Evolutionary conservation across 2,113 vertebrate genomes (phyloP).

Genomic region (Cavia porcellus): DNA sequence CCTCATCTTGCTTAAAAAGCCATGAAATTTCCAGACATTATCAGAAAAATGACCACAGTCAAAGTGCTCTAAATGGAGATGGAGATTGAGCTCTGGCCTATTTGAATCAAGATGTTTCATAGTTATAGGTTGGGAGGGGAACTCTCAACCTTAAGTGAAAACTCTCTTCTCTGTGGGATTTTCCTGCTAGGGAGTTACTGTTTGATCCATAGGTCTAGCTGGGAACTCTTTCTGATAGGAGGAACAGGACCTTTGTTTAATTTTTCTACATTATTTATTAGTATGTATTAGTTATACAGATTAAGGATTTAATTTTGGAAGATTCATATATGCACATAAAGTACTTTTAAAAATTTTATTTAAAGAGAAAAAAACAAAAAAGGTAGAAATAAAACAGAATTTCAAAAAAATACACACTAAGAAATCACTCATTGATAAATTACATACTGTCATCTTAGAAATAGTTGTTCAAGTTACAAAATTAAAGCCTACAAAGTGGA

Average conservation of each 20-base stretch:
- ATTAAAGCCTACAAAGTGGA: too few relatives aligned
- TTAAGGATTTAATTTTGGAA: not conserved
- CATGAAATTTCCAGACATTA: constrained; percentile 73
- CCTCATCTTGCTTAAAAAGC: constrained; percentile 81
- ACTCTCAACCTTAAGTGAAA: constrained; percentile 27
- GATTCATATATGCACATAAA: not conserved
- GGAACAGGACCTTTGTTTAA: not conserved
- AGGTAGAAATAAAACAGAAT: too few relatives aligned
- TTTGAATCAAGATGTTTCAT: constrained; percentile 65
- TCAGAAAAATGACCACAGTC: constrained; percentile 73
- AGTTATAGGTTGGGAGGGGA: constrained; percentile 34
- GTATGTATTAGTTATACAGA: not conserved
- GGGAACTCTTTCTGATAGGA: not conserved
- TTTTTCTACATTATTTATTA: not conserved
- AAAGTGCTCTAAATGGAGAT: constrained; percentile 47
- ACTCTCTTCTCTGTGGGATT: not conserved
- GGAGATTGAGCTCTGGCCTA: constrained; percentile 60
- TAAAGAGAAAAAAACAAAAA: too few relatives aligned
- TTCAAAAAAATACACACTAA: too few relatives aligned
- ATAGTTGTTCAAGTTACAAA: too few relatives aligned
- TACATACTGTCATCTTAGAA: too few relatives aligned
- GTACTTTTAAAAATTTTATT: too few relatives aligned
- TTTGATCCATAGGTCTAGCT: not conserved
- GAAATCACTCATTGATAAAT: too few relatives aligned
- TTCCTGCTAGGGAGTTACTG: not conserved